Conservation (phyloP, 2,113 vertebrate genomes). For the Varanus komodoensis region DNA sequence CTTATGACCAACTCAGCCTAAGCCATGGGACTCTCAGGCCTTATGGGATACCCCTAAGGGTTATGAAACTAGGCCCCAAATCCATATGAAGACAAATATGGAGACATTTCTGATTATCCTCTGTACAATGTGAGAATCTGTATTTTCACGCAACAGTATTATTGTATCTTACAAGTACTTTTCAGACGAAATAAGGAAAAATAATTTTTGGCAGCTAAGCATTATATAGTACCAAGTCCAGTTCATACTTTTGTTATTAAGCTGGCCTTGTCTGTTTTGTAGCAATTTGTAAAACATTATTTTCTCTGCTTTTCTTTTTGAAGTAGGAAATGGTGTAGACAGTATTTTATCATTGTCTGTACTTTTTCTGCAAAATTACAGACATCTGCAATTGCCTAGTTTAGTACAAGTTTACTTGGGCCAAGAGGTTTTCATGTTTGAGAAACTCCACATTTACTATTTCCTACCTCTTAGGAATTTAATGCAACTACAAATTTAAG, state of each 20-base stretch:
- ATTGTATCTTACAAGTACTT: conserved; percentile 23
- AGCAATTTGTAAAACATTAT: conserved; percentile 71
- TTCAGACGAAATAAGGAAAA: conserved; percentile 39
- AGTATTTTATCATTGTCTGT: conserved; percentile 66
- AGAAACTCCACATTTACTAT: conserved; percentile 70
- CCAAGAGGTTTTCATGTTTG: conserved; percentile 73
- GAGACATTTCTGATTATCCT: neutral
- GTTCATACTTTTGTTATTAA: conserved; percentile 73
- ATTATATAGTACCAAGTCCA: conserved; percentile 55
- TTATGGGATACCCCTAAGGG: no score
- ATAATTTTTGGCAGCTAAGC: conserved; percentile 50
- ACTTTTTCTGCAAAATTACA: conserved; percentile 72
- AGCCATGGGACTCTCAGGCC: no score
- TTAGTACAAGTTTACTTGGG: conserved; percentile 63
- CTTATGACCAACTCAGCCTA: no score
- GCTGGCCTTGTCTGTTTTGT: conserved; percentile 74
- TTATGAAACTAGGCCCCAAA: no score
- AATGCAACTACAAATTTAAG: conserved; percentile 62
- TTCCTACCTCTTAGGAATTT: conserved; percentile 68
- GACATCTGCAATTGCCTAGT: conserved; percentile 74
- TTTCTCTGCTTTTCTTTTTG: conserved; percentile 2
- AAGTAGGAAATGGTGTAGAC: conserved; percentile 69
- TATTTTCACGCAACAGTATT: neutral
- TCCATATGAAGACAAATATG: no score
- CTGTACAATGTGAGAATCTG: neutral